Evolutionary conservation across 2,888 invertebrate genomes (phyloP), one percentile per base, ranked within the genome.

Genomic region (Coenonympha arcania): DNA sequence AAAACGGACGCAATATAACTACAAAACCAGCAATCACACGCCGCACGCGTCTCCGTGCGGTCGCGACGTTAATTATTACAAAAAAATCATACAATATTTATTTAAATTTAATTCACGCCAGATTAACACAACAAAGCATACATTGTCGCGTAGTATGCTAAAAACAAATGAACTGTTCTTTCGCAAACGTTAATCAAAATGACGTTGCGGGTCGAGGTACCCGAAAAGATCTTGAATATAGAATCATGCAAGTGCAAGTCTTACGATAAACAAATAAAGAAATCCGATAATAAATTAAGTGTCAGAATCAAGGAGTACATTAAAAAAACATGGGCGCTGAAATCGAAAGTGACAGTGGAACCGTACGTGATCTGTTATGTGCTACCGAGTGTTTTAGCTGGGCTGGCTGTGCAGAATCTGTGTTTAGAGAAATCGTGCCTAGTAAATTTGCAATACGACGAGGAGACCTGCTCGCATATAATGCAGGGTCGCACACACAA

Each of bases 301-400:
- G 73, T 69, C 55, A 70, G 79, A 55, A 62, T 83, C 24, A 85
- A 85, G 58, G 66, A 77, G 57, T 76, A 76, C 45, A 65, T 85
- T 8, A 83, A 82, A 67, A 69, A 75, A 55, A 65, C 77, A 56
- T 85, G 86, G 84, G 69, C 72, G 20, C 69, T 82, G 55, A 73
- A 76, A 67, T 71, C 80, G 8, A 80, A 82, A 69, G 62, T 86
- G 26, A 91, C 91, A n/a, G 90, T 91, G 19, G 91, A 91, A 70
- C 91, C 91, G 4, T 89, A 91, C 60, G 79, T 91, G 44, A 82
- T 90, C 45, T 90, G 90, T 65, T 91, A 91, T 64, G 79, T 91
- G 39, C 75, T 91, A 65, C 91, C 91, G 39, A 89, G 89, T 71
- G 89, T 90, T 1, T 75, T 90, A 11, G 92, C 93, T 1, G 90